A percentile compares a stretch with the other conserved stretches of the same genome.
Conservation (phyloP, 2,797 vertebrate species). For the Allobates femoralis region DNA sequence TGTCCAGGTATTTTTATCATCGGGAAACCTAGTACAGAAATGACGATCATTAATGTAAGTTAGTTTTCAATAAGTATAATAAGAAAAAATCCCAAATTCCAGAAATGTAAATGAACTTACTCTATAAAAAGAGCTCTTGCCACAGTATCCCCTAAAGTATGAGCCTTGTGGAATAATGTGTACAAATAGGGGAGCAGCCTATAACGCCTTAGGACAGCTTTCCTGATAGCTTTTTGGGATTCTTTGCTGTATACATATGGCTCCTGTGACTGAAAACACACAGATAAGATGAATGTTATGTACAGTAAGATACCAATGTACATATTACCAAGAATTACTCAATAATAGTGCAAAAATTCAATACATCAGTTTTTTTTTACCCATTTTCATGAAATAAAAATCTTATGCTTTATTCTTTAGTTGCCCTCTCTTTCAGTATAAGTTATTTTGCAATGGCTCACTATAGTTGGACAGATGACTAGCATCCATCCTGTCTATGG, state of each 20-base stretch:
- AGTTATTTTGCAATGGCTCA: no score
- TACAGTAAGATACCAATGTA: not conserved
- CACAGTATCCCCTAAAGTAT: conserved; percentile 81
- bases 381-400: no score
- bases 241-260: conserved; percentile 84
- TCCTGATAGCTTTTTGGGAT: conserved; percentile 87
- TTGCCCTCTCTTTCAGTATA: no score
- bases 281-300: not conserved
- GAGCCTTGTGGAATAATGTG: conserved; percentile 89
- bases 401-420: no score
- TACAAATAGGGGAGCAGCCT: conserved; percentile 91
- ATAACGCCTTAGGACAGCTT: conserved; percentile 82
- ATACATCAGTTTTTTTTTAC: no score
- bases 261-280: conserved; percentile 85
- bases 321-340: no score
- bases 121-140: conserved; percentile 92
- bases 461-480: no score
- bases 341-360: no score
- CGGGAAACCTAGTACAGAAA: conserved; percentile 81
- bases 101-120: conserved; percentile 74
- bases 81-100: not conserved
- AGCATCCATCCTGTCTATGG: no score
- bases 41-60: not conserved
- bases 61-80: not conserved
- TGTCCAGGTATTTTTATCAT: conserved; percentile 81